Percentiles rank a stretch among this genome's conserved stretches.
Conservation (phyloP, 2,888 invertebrate genomes). For the Lepidochitona cinerea region DNA sequence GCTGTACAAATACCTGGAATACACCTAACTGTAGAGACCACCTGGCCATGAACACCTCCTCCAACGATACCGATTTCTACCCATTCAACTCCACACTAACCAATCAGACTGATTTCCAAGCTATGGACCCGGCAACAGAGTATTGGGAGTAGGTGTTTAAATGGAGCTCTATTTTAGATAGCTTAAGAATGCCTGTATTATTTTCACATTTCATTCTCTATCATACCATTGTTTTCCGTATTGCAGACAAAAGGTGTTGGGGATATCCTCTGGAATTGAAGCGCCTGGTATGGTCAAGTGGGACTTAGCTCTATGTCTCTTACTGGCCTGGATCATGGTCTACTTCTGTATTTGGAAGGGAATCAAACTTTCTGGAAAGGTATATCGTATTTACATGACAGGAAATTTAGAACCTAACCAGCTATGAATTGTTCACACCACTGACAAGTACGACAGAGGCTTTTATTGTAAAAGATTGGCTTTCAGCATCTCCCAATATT, state of each 20-base stretch:
- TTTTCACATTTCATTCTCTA: no score
- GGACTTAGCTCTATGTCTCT: not conserved
- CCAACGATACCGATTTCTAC: not conserved
- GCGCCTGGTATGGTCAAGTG: not conserved
- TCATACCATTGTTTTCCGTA: no score
- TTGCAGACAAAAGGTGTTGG: not conserved
- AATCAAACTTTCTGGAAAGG: constrained; percentile 1
- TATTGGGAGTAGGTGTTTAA: not conserved
- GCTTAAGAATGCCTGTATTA: no score
- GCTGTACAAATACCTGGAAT: not conserved
- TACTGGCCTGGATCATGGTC: not conserved
- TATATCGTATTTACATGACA: no score
- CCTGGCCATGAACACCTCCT: not conserved
- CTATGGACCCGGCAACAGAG: not conserved
- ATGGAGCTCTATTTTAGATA: no score
- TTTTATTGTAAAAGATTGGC: no score
- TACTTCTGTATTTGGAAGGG: constrained; percentile 3
- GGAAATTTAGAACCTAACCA: no score
- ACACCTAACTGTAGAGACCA: not conserved
- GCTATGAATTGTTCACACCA: no score
- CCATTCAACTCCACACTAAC: not conserved
- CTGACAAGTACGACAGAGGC: no score
- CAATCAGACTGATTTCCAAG: not conserved
- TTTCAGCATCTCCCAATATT: no score
- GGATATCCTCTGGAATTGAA: not conserved